Evolutionary conservation across 2,113 vertebrate species (phyloP).

Genomic region (Marmota monax): DNA sequence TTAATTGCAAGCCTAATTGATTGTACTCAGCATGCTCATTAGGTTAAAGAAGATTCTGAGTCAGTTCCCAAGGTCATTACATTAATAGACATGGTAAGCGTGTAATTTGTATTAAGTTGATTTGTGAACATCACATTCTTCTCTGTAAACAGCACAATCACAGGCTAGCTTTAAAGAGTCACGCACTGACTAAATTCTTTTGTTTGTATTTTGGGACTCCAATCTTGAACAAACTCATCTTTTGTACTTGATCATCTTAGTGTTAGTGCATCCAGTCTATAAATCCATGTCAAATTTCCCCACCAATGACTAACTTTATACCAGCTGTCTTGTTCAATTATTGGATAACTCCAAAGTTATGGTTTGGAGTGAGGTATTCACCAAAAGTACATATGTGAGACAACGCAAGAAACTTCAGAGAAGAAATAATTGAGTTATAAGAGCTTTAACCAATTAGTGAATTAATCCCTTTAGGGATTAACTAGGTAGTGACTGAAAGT

Average conservation of each 20-base stretch:
- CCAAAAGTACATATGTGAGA: too few species aligned
- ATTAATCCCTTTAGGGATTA: too few species aligned
- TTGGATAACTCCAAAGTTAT: background rate
- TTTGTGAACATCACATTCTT: constrained; percentile 78
- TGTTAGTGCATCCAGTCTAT: background rate
- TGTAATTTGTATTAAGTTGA: constrained; percentile 86
- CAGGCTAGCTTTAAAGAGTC: constrained; percentile 80
- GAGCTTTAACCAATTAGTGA: too few species aligned
- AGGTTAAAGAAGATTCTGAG: constrained; percentile 87
- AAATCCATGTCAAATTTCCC: background rate
- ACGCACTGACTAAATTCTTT: constrained; percentile 76
- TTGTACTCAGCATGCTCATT: constrained; percentile 87
- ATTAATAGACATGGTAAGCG: constrained; percentile 85
- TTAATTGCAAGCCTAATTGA: constrained; percentile 90
- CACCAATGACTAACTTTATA: background rate
- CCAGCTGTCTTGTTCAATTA: background rate
- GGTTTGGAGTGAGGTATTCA: too few species aligned
- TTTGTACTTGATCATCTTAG: background rate
- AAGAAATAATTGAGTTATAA: too few species aligned
- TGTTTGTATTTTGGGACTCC: constrained; percentile 82
- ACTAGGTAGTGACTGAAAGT: too few species aligned
- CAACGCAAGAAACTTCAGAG: too few species aligned
- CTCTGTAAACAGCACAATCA: background rate
- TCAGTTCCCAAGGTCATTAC: constrained; percentile 89
- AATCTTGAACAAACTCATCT: background rate